phyloP scores from a whole-genome alignment of 2,888 invertebrate genomes.

The Eristalinus aeneus region DNA sequence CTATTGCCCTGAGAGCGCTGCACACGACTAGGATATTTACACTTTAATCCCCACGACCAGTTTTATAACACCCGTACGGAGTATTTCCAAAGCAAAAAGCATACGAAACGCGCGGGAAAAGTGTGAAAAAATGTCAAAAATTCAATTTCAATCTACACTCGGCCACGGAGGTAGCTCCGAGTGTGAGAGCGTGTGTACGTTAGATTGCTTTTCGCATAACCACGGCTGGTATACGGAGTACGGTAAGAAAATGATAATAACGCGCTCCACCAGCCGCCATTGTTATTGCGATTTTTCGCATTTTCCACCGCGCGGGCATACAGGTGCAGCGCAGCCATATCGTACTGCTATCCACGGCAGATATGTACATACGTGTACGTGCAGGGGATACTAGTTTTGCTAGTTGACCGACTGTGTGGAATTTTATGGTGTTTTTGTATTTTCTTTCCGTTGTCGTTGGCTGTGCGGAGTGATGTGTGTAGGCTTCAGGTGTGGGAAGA shows the following conservation, averaged over 20 bases:
- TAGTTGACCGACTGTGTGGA: conserved; percentile 56
- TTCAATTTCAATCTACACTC: conserved; percentile 13
- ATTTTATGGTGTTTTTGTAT: conserved; percentile 2
- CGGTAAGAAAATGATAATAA: neutral
- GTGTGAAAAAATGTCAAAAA: conserved; percentile 41
- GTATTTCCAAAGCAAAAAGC: neutral
- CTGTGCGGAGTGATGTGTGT: neutral
- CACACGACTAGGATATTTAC: conserved; percentile 20
- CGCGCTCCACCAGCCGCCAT: conserved; percentile 17
- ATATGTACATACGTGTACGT: conserved; percentile 20
- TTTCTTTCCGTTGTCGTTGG: neutral
- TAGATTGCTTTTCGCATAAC: conserved; percentile 13
- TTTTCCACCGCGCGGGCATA: conserved; percentile 34
- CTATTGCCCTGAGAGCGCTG: neutral
- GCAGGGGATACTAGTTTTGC: conserved; percentile 51
- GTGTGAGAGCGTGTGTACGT: neutral
- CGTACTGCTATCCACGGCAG: neutral
- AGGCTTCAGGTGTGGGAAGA: neutral
- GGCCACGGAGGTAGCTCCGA: neutral
- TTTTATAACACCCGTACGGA: conserved; percentile 18
- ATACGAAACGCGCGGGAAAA: conserved; percentile 9
- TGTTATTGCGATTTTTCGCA: conserved; percentile 50
- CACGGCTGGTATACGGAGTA: neutral
- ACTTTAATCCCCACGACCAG: conserved; percentile 33
- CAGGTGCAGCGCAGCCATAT: conserved; percentile 38